Percentiles rank a stretch among this genome's conserved stretches.
These are phyloP conservation scores for Amphibalanus amphitrite DNA, from an alignment of 1,140 invertebrate species.

Conservation along the genomic window DNA sequence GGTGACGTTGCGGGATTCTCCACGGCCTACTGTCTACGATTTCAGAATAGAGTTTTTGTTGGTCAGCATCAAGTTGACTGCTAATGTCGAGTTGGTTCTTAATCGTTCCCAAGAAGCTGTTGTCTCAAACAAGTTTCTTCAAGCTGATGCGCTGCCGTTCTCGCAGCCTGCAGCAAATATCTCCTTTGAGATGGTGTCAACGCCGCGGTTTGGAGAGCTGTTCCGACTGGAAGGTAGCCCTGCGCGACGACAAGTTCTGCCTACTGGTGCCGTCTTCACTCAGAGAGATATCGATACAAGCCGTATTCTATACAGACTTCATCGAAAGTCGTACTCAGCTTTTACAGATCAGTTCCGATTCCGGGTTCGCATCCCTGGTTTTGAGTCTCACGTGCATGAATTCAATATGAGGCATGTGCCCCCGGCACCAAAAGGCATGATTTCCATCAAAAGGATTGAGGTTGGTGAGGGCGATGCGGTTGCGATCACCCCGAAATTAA, in stretches of 20 bases:
- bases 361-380: constrained; percentile 56
- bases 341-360: constrained; percentile 56
- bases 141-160: constrained; percentile 53
- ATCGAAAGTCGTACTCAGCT: constrained; percentile 50
- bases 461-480: constrained; percentile 60
- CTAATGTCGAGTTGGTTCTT: constrained; percentile 35
- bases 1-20: constrained; percentile 42
- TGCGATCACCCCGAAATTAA: constrained; percentile 38
- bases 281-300: constrained; percentile 61
- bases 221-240: constrained; percentile 20
- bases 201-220: constrained; percentile 27
- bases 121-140: constrained; percentile 41
- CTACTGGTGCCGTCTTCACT: constrained; percentile 51
- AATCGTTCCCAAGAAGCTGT: constrained; percentile 43
- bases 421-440: constrained; percentile 27
- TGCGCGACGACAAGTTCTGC: constrained; percentile 26
- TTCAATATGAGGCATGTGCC: constrained; percentile 40
- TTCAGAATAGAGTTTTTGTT: constrained; percentile 69
- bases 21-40: constrained; percentile 46
- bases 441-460: constrained; percentile 43
- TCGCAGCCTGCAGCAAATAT: constrained; percentile 42
- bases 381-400: constrained; percentile 36
- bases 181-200: constrained; percentile 34
- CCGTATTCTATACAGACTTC: constrained; percentile 42
- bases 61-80: constrained; percentile 35